Conservation (phyloP, 2,797 vertebrate species). For the Percopsis omiscomaycus region DNA sequence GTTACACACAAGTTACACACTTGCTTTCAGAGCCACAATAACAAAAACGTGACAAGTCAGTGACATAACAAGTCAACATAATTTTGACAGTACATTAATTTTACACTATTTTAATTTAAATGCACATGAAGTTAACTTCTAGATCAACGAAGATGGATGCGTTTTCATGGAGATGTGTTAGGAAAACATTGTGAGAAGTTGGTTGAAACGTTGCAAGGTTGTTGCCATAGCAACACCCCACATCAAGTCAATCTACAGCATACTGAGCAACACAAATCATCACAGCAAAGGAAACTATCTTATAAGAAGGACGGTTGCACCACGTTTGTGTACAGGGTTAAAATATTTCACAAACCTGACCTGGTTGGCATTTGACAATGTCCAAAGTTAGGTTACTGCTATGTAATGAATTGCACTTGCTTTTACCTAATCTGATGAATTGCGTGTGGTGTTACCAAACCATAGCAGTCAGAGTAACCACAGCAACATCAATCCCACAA, state of each 20-base stretch:
- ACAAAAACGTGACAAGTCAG: neutral
- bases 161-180: slow-evolving; percentile 37
- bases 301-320: neutral
- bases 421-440: neutral
- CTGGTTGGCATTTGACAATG: neutral
- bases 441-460: no score
- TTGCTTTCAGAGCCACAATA: neutral
- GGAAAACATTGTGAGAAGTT: slow-evolving; percentile 2
- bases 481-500: slow-evolving; percentile 29
- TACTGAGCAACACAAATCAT: neutral
- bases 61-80: slow-evolving; percentile 9
- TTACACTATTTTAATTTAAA: neutral
- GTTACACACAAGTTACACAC: neutral
- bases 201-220: neutral
- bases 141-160: neutral
- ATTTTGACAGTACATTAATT: slow-evolving; percentile 15
- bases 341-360: neutral
- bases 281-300: neutral
- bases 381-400: no score
- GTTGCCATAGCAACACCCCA: slow-evolving; percentile 21
- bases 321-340: no score
- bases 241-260: neutral
- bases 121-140: no score
- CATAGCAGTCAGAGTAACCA: neutral
- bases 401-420: no score